Conservation (phyloP, 2,888 invertebrate genomes). For the Tenthredo notha region DNA sequence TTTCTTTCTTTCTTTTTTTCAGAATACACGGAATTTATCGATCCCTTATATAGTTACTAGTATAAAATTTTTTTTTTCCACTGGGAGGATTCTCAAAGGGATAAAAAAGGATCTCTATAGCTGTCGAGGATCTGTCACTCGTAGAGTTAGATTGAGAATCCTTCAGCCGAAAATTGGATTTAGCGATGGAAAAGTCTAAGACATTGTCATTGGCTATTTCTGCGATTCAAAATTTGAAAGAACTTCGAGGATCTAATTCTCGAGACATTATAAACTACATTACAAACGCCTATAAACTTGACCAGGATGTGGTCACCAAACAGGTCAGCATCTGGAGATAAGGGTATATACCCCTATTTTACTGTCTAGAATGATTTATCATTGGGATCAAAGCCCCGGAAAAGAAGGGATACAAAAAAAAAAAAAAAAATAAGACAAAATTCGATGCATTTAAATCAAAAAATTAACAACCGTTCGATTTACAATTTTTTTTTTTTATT, state of each 20-base stretch:
- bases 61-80: no score
- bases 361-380: neutral
- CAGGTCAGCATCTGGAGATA: slow-evolving; percentile 62
- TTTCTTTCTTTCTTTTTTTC: neutral
- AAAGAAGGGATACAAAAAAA: neutral
- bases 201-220: slow-evolving; percentile 63
- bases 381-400: neutral
- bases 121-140: neutral
- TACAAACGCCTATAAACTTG: slow-evolving; percentile 59
- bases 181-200: slow-evolving; percentile 51
- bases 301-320: slow-evolving; percentile 62
- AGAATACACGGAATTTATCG: neutral
- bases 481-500: no score
- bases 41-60: neutral
- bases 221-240: slow-evolving; percentile 67
- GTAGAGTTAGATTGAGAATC: neutral
- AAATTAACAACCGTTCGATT: no score
- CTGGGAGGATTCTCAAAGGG: neutral
- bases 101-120: neutral
- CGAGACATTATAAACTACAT: slow-evolving; percentile 67
- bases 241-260: slow-evolving; percentile 65
- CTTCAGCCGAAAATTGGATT: slow-evolving; percentile 1
- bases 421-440: neutral
- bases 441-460: neutral
- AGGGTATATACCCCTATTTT: neutral